Conservation (phyloP, 2,888 invertebrate genomes). For the Arenicola marina region DNA sequence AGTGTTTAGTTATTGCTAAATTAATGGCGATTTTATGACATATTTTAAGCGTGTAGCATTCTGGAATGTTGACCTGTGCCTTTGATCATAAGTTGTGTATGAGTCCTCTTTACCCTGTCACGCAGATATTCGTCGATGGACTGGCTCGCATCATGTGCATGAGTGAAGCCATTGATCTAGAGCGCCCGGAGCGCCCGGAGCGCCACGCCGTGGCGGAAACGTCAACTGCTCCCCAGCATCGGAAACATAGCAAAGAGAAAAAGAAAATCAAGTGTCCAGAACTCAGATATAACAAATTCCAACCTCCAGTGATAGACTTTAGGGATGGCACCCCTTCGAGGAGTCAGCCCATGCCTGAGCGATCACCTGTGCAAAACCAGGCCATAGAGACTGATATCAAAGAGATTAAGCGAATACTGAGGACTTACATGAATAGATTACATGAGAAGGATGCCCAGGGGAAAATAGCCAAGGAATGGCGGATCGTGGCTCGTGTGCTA, state of each 20-base stretch:
- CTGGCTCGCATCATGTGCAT: conserved; percentile 55
- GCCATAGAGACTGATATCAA: conserved; percentile 51
- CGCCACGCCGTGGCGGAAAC: background rate
- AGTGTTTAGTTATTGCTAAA: too few species aligned
- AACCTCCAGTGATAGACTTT: conserved; percentile 30
- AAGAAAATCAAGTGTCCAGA: conserved; percentile 29
- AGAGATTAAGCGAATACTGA: conserved; percentile 48
- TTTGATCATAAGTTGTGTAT: too few species aligned
- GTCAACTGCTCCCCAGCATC: conserved; percentile 4
- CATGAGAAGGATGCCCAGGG: conserved; percentile 33
- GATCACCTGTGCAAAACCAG: conserved; percentile 28
- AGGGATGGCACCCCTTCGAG: conserved; percentile 27
- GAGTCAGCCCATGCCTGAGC: background rate
- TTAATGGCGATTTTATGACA: too few species aligned
- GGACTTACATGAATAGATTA: conserved; percentile 43
- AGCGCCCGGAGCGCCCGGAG: conserved; percentile 3
- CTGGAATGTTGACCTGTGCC: too few species aligned
- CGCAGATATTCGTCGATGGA: conserved; percentile 54
- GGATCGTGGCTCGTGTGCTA: conserved; percentile 35
- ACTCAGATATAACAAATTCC: conserved; percentile 34
- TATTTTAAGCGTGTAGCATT: too few species aligned
- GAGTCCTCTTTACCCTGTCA: too few species aligned
- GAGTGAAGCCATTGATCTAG: conserved; percentile 32
- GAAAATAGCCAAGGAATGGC: conserved; percentile 35
- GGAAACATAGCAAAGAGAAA: conserved; percentile 24